phyloP scores from a whole-genome alignment of 2,113 vertebrate genomes.

The Excalfactoria chinensis region DNA sequence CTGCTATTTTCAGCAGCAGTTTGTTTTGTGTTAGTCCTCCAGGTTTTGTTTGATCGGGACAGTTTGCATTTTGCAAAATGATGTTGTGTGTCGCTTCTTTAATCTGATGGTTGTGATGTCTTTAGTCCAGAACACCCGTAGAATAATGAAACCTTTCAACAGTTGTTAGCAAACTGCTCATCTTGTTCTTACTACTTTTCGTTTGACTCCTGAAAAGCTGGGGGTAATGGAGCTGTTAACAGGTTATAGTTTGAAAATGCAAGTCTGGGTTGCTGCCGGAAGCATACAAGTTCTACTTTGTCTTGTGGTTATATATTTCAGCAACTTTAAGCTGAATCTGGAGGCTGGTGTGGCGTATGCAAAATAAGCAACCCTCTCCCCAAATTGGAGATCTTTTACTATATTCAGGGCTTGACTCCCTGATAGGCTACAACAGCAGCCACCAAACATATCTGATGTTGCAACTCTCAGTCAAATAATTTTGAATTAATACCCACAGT shows the following conservation, averaged over 20 bases:
- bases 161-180: background rate
- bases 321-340: background rate
- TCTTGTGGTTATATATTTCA: background rate
- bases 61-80: background rate
- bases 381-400: background rate
- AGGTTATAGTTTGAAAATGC: background rate
- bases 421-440: fast-evolving
- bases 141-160: background rate
- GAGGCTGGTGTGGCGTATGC: background rate
- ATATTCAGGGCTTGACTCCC: background rate
- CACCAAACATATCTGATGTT: background rate
- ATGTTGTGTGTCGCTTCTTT: background rate
- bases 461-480: fast-evolving
- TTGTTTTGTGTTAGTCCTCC: background rate
- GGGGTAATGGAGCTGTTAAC: background rate
- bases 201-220: background rate
- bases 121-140: background rate
- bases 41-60: background rate
- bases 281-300: background rate
- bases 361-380: no score
- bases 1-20: background rate
- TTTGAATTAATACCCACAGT: background rate
- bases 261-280: background rate
- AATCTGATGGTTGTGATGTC: background rate
- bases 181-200: background rate